These are phyloP conservation scores for Temnothorax longispinosus DNA, from an alignment of 1,140 invertebrate species.

Conservation along the genomic window DNA sequence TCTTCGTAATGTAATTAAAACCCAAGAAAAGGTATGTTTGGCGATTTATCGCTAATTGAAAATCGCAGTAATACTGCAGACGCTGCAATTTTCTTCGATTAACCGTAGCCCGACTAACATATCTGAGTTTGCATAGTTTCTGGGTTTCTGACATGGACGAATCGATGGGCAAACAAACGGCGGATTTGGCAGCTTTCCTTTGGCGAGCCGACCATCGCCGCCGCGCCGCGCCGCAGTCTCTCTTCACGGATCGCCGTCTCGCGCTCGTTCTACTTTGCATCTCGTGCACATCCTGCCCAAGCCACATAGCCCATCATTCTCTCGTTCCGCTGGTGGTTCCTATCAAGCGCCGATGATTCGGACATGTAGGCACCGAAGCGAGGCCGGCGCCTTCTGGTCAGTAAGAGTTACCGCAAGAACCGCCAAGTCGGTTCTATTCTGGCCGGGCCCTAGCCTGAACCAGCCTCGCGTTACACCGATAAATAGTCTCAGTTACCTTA, in stretches of 20 bases:
- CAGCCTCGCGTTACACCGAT: conserved; percentile 30
- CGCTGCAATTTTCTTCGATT: conserved; percentile 13
- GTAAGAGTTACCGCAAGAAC: conserved; percentile 78
- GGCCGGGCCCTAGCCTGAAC: conserved; percentile 34
- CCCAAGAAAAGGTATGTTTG: not conserved
- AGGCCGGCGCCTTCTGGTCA: conserved; percentile 72
- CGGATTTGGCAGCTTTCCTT: conserved; percentile 74
- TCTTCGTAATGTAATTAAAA: not conserved
- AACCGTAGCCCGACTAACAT: not conserved
- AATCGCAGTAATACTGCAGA: conserved; percentile 9
- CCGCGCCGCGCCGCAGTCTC: conserved; percentile 12
- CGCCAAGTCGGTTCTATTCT: conserved; percentile 77
- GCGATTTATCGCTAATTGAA: conserved; percentile 15
- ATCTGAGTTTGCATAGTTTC: conserved; percentile 51
- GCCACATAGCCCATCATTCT: conserved; percentile 65
- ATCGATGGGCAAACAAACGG: conserved; percentile 74
- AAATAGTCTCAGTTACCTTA: conserved; percentile 48
- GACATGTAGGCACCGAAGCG: conserved; percentile 74
- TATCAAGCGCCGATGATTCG: conserved; percentile 76
- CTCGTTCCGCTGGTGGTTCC: conserved; percentile 67
- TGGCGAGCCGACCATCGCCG: conserved; percentile 52
- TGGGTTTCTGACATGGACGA: conserved; percentile 66
- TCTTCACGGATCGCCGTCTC: conserved; percentile 33
- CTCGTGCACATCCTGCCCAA: conserved; percentile 66
- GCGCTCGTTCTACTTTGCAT: conserved; percentile 72